Evolutionary conservation across 2,888 invertebrate species (phyloP).

Genomic region (Rhingia rostrata): DNA sequence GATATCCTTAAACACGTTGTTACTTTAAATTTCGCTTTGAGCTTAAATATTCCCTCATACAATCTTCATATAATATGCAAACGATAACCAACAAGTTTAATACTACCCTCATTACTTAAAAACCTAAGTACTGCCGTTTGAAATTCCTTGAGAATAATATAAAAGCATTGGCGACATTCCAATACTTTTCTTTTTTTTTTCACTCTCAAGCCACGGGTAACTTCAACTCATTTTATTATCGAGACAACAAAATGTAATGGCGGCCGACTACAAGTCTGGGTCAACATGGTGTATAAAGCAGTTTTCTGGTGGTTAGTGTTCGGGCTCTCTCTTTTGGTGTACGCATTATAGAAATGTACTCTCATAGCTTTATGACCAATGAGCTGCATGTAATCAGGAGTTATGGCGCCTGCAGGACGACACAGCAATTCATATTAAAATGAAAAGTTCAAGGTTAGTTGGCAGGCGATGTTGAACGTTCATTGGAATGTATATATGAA

Average conservation of each 20-base stretch:
- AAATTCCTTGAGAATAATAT: slow-evolving; percentile 32
- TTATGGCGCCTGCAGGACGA: slow-evolving; percentile 57
- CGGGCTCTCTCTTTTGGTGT: slow-evolving; percentile 25
- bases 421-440: slow-evolving; percentile 6
- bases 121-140: no score
- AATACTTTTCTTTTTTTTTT: slow-evolving; percentile 24
- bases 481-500: neutral
- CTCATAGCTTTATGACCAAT: slow-evolving; percentile 35
- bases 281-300: slow-evolving; percentile 28
- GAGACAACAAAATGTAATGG: slow-evolving; percentile 1
- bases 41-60: no score
- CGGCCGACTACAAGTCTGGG: slow-evolving; percentile 49
- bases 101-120: no score
- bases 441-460: slow-evolving; percentile 54
- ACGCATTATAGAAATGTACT: slow-evolving; percentile 30
- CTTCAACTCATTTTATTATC: slow-evolving; percentile 36
- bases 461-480: neutral
- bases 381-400: slow-evolving; percentile 43
- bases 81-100: no score
- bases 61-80: no score
- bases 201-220: neutral
- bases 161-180: slow-evolving; percentile 46
- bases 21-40: no score
- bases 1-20: no score
- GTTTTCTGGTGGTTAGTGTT: slow-evolving; percentile 22